Evolutionary conservation across 2,113 vertebrate species (phyloP).

Genomic region (Crotalus viridis): DNA sequence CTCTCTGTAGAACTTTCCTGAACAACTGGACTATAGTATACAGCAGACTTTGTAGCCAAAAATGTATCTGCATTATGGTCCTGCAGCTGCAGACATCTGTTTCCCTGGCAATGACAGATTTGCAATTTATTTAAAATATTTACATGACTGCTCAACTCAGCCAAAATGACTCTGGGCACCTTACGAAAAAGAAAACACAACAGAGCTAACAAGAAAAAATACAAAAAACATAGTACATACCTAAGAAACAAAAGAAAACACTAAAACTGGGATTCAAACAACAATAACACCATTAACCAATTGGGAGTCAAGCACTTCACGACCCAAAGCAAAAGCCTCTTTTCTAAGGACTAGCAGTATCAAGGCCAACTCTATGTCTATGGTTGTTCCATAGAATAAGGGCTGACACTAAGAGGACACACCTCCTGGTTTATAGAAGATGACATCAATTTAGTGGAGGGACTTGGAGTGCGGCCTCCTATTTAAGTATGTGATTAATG

Average conservation of each 20-base stretch:
- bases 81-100: constrained; percentile 4
- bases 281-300: not conserved
- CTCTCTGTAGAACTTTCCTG: not conserved
- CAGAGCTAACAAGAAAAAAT: not conserved
- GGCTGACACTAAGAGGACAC: not conserved
- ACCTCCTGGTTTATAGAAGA: not conserved
- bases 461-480: not conserved
- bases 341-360: not conserved
- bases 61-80: not conserved
- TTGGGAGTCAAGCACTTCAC: not conserved
- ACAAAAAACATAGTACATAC: not conserved
- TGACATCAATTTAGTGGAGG: not conserved
- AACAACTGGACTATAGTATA: not conserved
- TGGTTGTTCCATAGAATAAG: not conserved
- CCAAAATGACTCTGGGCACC: not conserved
- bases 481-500: not conserved
- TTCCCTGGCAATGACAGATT: not conserved
- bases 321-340: not conserved
- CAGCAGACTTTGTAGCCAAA: not conserved
- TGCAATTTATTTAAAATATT: not conserved
- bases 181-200: not conserved
- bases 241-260: not conserved
- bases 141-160: not conserved
- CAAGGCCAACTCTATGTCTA: not conserved
- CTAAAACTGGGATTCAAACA: not conserved